Conservation (phyloP, 2,797 vertebrate genomes). For the Merluccius polli region DNA sequence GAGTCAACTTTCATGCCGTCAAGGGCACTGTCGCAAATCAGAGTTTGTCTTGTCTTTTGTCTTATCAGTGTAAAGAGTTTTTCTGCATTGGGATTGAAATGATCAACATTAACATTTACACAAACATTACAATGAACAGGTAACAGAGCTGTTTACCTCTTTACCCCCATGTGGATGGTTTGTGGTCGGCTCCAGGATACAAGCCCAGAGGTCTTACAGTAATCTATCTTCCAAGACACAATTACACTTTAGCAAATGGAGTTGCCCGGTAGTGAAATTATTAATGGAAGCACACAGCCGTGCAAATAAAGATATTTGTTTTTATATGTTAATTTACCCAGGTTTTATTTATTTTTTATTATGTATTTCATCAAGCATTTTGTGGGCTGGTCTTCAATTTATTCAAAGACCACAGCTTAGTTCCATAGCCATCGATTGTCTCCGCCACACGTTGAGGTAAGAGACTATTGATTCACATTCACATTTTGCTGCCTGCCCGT, state of each 20-base stretch:
- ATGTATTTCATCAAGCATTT: constrained; percentile 37
- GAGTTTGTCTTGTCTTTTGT: neutral
- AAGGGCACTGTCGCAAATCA: neutral
- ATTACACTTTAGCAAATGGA: constrained; percentile 20
- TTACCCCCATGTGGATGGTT: neutral
- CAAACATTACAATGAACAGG: neutral
- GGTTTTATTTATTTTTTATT: constrained; percentile 36
- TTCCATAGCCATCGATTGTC: constrained; percentile 67
- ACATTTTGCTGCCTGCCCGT: constrained; percentile 28
- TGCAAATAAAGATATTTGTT: constrained; percentile 36
- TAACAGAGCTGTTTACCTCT: neutral
- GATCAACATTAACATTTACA: no score
- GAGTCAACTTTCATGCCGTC: neutral
- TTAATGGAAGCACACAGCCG: constrained; percentile 22
- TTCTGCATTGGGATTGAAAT: neutral
- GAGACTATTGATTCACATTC: constrained; percentile 65
- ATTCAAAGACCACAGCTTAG: constrained; percentile 66
- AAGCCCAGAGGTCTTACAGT: constrained; percentile 24
- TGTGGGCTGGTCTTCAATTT: constrained; percentile 52
- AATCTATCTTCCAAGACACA: constrained; percentile 31
- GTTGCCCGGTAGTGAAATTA: constrained; percentile 20
- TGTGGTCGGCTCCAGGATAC: constrained; percentile 38
- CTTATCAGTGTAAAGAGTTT: neutral
- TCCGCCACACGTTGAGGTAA: constrained; percentile 49
- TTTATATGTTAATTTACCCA: constrained; percentile 35